These are phyloP conservation scores for Rhagophthalmus giganteus DNA, from an alignment of 2,888 invertebrate genomes.

Conservation along the genomic window DNA sequence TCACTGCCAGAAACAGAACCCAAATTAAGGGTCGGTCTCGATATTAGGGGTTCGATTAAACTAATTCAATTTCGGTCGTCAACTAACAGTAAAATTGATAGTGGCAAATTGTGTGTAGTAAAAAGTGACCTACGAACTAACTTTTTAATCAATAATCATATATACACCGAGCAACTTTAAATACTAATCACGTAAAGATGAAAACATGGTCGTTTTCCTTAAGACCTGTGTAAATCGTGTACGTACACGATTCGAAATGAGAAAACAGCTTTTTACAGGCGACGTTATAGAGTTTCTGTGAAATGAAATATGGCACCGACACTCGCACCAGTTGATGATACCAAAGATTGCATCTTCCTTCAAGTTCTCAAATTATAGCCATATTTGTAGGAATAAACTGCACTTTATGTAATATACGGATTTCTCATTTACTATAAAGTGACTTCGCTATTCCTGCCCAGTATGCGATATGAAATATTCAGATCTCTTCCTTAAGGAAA, in stretches of 20 bases:
- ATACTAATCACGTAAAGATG: slow-evolving; percentile 17
- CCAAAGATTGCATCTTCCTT: slow-evolving; percentile 39
- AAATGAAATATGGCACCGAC: slow-evolving; percentile 29
- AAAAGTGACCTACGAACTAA: too few species aligned
- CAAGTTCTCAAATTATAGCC: slow-evolving; percentile 35
- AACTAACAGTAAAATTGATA: too few species aligned
- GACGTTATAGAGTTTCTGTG: slow-evolving; percentile 25
- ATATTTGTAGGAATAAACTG: slow-evolving; percentile 38
- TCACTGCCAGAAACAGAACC: too few species aligned
- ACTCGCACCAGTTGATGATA: slow-evolving; percentile 35
- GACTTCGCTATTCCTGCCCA: slow-evolving; percentile 31
- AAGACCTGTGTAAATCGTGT: slow-evolving; percentile 21
- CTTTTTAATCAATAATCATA: too few species aligned
- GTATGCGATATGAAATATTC: slow-evolving; percentile 33
- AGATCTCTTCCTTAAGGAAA: slow-evolving; percentile 20
- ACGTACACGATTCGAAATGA: slow-evolving; percentile 25
- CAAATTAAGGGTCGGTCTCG: too few species aligned
- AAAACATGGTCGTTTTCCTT: slow-evolving; percentile 5
- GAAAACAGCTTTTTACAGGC: slow-evolving; percentile 24
- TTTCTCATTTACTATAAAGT: slow-evolving; percentile 39
- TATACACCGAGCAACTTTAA: too few species aligned
- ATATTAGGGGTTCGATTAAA: too few species aligned
- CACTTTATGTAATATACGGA: slow-evolving; percentile 37
- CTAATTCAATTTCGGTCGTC: too few species aligned
- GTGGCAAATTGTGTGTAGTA: too few species aligned